Base-by-base conservation (phyloP, 2,888 invertebrate species). In the Eurytoma adleriae region DNA sequence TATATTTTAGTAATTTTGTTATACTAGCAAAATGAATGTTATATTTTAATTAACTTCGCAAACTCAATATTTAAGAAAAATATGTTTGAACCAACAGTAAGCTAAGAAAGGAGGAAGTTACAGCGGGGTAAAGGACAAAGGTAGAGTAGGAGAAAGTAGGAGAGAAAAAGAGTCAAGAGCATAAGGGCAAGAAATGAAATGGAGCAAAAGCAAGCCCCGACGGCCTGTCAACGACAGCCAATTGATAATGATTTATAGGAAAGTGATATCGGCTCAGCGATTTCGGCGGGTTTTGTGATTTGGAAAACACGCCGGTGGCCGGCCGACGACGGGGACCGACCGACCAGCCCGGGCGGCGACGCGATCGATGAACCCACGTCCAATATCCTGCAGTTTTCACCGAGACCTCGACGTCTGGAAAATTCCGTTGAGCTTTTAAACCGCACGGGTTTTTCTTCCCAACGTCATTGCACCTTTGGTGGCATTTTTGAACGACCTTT, bases 221-320 rank as follows among this genome's bases (percentile, higher is more conserved):
- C 50, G 70, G 69, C 61, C 78, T 81, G 78, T 78, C 72, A 76
- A 62, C 64, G 68, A 75, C 81, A 83, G 81, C 79, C 79, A 84
- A 86, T 86, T 87, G 87, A 87, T 87, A 85, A 86, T 87, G 87
- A 87, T 87, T 87, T 87, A 87, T 87, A 84, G 83, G 62, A 64
- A 83, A 79, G 79, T 82, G 83, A 83, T 81, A 81, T 79, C 85
- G 84, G 83, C 75, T 81, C 83, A 82, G 59, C 79, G 84, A 83
- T 62, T 82, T 73, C 75, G 75, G 56, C 73, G 83, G 82, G 86
- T 84, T 84, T 84, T 82, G 82, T 86, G 87, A 86, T 84, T 84
- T 85, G 87, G 86, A 87, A 87, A 86, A 87, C 73, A 27, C 74
- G 72, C 4, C 52, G 12, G 12, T 16, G 52, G 52, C 61, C 0